These are phyloP conservation scores for Trachelus tabidus DNA, from an alignment of 2,888 invertebrate species.

Conservation along the genomic window DNA sequence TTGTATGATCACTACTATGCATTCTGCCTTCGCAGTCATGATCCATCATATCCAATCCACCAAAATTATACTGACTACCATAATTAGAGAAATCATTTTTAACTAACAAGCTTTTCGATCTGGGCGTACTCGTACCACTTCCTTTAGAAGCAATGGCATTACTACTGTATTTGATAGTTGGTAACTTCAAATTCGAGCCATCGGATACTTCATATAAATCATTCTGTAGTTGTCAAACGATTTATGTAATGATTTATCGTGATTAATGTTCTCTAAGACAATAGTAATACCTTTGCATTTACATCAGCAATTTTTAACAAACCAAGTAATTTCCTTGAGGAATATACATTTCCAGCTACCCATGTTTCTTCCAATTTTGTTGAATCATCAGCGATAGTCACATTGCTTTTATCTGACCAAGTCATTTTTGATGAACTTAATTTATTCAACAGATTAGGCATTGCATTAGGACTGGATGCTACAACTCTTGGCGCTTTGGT, in stretches of 20 bases:
- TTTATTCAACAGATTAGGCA: slow-evolving; percentile 25
- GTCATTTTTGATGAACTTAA: slow-evolving; percentile 27
- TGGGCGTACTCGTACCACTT: slow-evolving; percentile 10
- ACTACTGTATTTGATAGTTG: slow-evolving; percentile 23
- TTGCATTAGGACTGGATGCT: slow-evolving; percentile 33
- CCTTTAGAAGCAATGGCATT: slow-evolving; percentile 25
- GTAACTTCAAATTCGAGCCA: slow-evolving; percentile 27
- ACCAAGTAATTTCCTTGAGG: slow-evolving; percentile 14
- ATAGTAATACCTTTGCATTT: slow-evolving; percentile 4
- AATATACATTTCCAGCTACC: slow-evolving; percentile 22
- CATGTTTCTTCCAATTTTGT: slow-evolving; percentile 18
- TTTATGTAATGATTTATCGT: background rate
- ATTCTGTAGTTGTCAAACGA: slow-evolving; percentile 2
- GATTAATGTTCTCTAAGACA: background rate
- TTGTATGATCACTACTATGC: background rate
- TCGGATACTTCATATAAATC: slow-evolving; percentile 13
- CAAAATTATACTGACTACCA: slow-evolving; percentile 9
- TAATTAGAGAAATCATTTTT: slow-evolving; percentile 12
- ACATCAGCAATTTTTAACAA: slow-evolving; percentile 2
- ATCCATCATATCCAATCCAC: background rate
- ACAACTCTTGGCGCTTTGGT: slow-evolving; percentile 35
- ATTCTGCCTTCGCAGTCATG: slow-evolving; percentile 3
- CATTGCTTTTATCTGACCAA: slow-evolving; percentile 24
- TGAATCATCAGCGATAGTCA: slow-evolving; percentile 11
- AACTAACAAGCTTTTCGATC: slow-evolving; percentile 1